Base-by-base conservation (phyloP, 2,888 invertebrate genomes). In the Cheilosia pagana region DNA sequence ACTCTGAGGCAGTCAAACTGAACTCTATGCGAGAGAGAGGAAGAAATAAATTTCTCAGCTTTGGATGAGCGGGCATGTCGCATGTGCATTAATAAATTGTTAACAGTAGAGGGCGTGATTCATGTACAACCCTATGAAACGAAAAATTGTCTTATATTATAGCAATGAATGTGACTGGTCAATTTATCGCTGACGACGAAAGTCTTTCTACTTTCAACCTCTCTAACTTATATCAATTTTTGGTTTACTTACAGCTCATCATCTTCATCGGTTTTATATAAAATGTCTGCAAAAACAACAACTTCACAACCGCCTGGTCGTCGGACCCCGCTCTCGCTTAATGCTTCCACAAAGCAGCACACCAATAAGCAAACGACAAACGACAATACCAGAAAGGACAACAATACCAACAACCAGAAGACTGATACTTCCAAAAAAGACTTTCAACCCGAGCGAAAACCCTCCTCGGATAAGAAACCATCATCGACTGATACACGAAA, bases 261-360 rank as follows among this genome's bases (percentile, higher is more conserved):
- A 0, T n/a, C 50, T 21, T 1, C 21, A 25, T 57, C 16, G 39
- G 70, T 86, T 14, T 16, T 3, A 25, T 21, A 12, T 10, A 41
- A 59, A 41, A 91, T 91, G 91, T 88, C 90, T 57, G 87, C 91
- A 41, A 91, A 91, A 87, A 87, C 88, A 82, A 85, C 25, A 41
- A 50, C 81, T 57, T 87, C 88, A 21, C 90, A 90, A 82, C 88
- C 87, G 74, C 88, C 87, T n/a, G 88, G 87, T n/a, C 88, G 89
- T n/a, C 88, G 89, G 25, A 87, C 88, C 1, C 88, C 89, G 5
- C 72, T 89, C 2, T 89, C 89, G 0, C 68, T 89, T 16, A 87
- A 88, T 14, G 87, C 82, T 8, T 59, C 74, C 3, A 68, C 71
- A 12, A 87, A 87, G 62, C 87, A 86, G 4, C 45, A 16, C 62